Conservation (phyloP, 2,797 vertebrate genomes). For the Lithobates pipiens region DNA sequence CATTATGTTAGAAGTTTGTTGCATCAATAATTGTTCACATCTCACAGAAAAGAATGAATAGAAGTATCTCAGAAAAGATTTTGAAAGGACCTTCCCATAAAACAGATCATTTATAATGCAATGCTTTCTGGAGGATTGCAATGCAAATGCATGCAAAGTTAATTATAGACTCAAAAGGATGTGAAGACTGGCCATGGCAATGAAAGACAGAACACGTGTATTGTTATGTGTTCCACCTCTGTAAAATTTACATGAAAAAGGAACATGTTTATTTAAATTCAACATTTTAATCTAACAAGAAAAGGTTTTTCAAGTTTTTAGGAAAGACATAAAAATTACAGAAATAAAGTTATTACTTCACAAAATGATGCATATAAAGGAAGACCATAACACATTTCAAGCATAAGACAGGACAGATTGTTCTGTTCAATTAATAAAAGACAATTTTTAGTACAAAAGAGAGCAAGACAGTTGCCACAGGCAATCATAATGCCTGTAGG, state of each 20-base stretch:
- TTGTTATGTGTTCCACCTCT: constrained; percentile 23
- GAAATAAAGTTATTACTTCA: neutral
- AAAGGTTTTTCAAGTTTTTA: neutral
- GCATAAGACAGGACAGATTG: neutral
- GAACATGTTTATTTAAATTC: constrained; percentile 5
- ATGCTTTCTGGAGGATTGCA: constrained; percentile 4
- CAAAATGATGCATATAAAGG: neutral
- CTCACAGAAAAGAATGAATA: constrained; percentile 6
- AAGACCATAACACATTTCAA: neutral
- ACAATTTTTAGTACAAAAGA: neutral
- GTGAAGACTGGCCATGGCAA: neutral
- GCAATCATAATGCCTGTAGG: neutral
- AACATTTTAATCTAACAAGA: neutral
- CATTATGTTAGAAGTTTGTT: constrained; percentile 8
- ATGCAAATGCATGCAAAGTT: constrained; percentile 36
- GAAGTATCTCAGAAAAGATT: constrained; percentile 8
- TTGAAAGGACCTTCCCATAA: constrained; percentile 6
- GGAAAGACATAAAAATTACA: neutral
- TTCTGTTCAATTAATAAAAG: neutral
- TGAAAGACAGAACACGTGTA: neutral
- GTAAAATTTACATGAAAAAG: constrained; percentile 22
- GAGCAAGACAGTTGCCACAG: neutral
- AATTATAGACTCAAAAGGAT: constrained; percentile 25
- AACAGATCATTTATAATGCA: constrained; percentile 7
- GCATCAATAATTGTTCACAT: constrained; percentile 12